A percentile compares a stretch with the other conserved stretches of the same genome.
phyloP scores from a whole-genome alignment of 2,797 vertebrate species.

The Mormyrus hasselquistii region DNA sequence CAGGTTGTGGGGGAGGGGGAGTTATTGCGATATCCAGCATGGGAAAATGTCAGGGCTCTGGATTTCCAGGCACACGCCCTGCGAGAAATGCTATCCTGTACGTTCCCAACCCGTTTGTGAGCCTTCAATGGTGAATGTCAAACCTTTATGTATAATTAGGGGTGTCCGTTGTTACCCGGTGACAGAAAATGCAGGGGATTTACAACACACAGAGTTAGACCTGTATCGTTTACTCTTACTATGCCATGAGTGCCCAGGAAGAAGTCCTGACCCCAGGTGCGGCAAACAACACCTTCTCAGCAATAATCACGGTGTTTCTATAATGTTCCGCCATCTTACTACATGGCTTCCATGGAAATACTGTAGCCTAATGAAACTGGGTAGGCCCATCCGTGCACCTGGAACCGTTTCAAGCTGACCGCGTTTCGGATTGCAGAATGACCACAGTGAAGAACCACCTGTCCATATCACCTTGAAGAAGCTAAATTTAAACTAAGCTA shows the following conservation, averaged over 20 bases:
- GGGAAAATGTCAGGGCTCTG: background rate
- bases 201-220: background rate
- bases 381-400: background rate
- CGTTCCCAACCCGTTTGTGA: conserved; percentile 13
- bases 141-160: conserved; percentile 9
- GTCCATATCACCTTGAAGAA: background rate
- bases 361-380: background rate
- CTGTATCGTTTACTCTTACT: conserved; percentile 4
- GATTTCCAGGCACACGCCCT: background rate
- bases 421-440: background rate
- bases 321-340: background rate
- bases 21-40: background rate
- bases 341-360: background rate
- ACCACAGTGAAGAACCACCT: conserved; percentile 6
- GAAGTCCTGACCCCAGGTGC: background rate
- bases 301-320: background rate
- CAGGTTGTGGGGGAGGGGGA: background rate
- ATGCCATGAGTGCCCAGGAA: background rate
- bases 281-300: background rate
- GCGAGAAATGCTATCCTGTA: background rate
- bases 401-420: background rate
- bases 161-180: background rate
- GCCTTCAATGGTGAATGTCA: conserved; percentile 19
- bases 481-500: background rate
- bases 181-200: background rate